These are phyloP conservation scores for Bellardia pandia DNA, from an alignment of 2,888 invertebrate genomes.

Conservation along the genomic window DNA sequence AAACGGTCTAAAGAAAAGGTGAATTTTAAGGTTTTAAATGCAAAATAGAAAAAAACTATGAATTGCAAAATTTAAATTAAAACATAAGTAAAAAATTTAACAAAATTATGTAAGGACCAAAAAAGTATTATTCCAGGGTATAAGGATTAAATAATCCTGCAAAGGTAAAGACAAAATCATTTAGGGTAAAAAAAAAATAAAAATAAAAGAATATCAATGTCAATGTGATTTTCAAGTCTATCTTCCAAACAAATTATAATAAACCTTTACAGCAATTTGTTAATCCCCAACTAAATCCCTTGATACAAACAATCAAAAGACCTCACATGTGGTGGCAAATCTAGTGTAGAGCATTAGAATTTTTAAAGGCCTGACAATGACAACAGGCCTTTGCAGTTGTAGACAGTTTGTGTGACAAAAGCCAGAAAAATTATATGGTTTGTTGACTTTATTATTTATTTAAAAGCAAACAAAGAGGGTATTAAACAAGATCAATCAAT, in stretches of 20 bases:
- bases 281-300: slow-evolving; percentile 65
- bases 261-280: slow-evolving; percentile 65
- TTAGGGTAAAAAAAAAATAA: slow-evolving; percentile 3
- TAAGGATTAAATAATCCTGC: background rate
- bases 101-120: too few species aligned
- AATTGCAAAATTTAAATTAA: background rate
- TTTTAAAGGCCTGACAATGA: slow-evolving; percentile 21
- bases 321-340: slow-evolving; percentile 63
- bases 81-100: background rate
- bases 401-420: slow-evolving; percentile 54
- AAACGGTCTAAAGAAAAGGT: background rate
- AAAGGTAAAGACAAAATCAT: background rate
- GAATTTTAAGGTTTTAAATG: background rate
- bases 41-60: background rate
- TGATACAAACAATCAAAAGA: slow-evolving; percentile 27
- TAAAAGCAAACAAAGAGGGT: slow-evolving; percentile 52
- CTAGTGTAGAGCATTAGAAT: slow-evolving; percentile 36
- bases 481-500: slow-evolving; percentile 72
- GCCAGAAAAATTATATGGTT: slow-evolving; percentile 67
- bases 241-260: background rate
- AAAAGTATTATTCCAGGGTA: too few species aligned
- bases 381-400: slow-evolving; percentile 1
- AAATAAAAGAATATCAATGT: slow-evolving; percentile 37
- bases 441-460: slow-evolving; percentile 69
- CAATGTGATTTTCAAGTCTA: slow-evolving; percentile 4